phyloP scores from a whole-genome alignment of 2,888 invertebrate genomes.

The Coleophora deauratella region DNA sequence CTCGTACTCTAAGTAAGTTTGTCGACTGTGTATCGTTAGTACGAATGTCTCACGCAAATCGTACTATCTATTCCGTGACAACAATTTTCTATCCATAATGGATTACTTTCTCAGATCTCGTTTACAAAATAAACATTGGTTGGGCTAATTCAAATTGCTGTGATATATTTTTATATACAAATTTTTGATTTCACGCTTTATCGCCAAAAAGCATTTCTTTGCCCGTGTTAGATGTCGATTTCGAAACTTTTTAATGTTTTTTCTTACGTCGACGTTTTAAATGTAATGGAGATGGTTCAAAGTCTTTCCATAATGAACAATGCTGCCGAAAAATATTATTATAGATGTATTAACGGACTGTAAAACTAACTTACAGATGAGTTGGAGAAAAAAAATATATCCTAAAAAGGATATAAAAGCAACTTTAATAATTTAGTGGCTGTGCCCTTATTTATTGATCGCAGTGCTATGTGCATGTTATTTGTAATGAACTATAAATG shows the following conservation, averaged over 20 bases:
- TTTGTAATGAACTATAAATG: too few relatives aligned
- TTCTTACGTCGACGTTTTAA: slow-evolving; percentile 34
- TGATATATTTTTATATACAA: slow-evolving; percentile 68
- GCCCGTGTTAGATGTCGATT: slow-evolving; percentile 35
- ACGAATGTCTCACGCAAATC: background rate
- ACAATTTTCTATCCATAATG: slow-evolving; percentile 19
- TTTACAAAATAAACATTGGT: slow-evolving; percentile 27
- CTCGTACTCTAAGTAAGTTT: too few relatives aligned
- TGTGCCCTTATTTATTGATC: too few relatives aligned
- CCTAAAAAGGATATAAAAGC: too few relatives aligned
- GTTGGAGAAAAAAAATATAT: too few relatives aligned
- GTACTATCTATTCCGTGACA: slow-evolving; percentile 4
- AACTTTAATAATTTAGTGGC: too few relatives aligned
- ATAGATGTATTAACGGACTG: too few relatives aligned
- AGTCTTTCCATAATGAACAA: too few relatives aligned
- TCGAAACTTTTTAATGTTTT: slow-evolving; percentile 32
- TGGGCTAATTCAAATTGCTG: slow-evolving; percentile 66
- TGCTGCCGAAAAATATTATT: too few relatives aligned
- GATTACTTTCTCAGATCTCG: slow-evolving; percentile 19
- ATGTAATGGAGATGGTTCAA: slow-evolving; percentile 47
- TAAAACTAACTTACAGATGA: too few relatives aligned
- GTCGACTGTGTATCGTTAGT: background rate
- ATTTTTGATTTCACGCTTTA: slow-evolving; percentile 44
- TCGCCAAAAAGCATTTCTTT: slow-evolving; percentile 39
- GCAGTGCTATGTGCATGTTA: too few relatives aligned